phyloP scores from a whole-genome alignment of 2,888 invertebrate genomes.

The Drosophila nigricruria region DNA sequence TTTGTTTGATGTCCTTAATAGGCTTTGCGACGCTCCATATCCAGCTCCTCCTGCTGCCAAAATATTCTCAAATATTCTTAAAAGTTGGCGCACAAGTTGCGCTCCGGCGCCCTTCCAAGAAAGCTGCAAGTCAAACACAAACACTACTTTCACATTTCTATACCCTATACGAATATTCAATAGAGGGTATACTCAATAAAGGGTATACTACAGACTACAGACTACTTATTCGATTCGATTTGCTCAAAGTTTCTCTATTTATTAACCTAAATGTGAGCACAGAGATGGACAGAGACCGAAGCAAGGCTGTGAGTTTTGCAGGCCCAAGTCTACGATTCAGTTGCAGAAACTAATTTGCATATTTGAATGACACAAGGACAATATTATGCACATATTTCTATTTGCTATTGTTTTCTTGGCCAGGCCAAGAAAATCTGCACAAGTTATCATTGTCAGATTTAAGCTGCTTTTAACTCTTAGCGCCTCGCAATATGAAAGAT shows the following conservation, averaged over 20 bases:
- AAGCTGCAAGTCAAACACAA: constrained; percentile 76
- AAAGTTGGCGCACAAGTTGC: constrained; percentile 50
- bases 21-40: constrained; percentile 65
- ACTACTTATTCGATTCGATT: neutral
- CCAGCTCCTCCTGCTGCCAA: constrained; percentile 21
- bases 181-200: no score
- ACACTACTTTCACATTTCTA: constrained; percentile 58
- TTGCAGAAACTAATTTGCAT: constrained; percentile 76
- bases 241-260: constrained; percentile 77
- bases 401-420: constrained; percentile 45
- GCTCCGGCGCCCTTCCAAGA: constrained; percentile 38
- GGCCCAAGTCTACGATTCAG: constrained; percentile 49
- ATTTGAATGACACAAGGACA: constrained; percentile 62
- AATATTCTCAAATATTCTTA: constrained; percentile 53
- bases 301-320: neutral
- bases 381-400: constrained; percentile 12
- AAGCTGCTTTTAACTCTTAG: constrained; percentile 27
- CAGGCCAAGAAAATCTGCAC: constrained; percentile 22
- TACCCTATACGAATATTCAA: neutral
- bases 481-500: constrained; percentile 33
- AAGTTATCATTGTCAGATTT: constrained; percentile 15
- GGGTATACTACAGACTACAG: neutral
- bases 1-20: constrained; percentile 82
- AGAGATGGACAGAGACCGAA: constrained; percentile 9
- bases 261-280: constrained; percentile 71